A percentile compares a stretch with the other conserved stretches of the same genome.
Conservation (phyloP, 2,888 invertebrate species). For the Actias luna region DNA sequence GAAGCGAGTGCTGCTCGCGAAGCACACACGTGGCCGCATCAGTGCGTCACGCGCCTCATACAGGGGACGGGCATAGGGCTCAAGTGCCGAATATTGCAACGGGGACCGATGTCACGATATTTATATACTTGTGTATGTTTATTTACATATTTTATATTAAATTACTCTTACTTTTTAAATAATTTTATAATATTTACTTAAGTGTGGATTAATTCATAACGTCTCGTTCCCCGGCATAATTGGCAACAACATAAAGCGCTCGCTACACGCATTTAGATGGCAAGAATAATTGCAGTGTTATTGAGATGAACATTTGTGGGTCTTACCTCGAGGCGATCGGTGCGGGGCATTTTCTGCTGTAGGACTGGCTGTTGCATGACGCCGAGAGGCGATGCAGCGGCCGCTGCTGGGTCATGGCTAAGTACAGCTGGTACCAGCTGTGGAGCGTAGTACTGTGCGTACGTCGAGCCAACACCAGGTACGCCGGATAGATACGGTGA, state of each 20-base stretch:
- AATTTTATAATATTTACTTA: not conserved
- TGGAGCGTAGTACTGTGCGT: slow-evolving; percentile 94
- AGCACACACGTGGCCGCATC: slow-evolving; percentile 63
- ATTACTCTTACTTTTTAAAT: not conserved
- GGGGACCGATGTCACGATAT: slow-evolving; percentile 52
- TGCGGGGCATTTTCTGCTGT: slow-evolving; percentile 96
- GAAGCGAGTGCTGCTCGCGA: slow-evolving; percentile 78
- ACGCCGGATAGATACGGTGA: slow-evolving; percentile 96
- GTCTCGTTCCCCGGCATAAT: slow-evolving; percentile 60
- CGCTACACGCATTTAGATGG: slow-evolving; percentile 48
- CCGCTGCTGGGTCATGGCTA: slow-evolving; percentile 92
- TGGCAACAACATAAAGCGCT: slow-evolving; percentile 62
- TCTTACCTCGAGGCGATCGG: slow-evolving; percentile 97
- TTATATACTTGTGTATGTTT: not conserved
- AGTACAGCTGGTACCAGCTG: slow-evolving; percentile 95
- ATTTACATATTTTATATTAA: not conserved
- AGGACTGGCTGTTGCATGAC: slow-evolving; percentile 92
- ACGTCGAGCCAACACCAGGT: slow-evolving; percentile 93
- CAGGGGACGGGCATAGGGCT: slow-evolving; percentile 60
- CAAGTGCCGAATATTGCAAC: slow-evolving; percentile 50
- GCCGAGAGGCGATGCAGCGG: slow-evolving; percentile 90
- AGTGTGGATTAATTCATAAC: not conserved
- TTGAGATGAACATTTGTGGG: slow-evolving; percentile 38
- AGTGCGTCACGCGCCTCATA: slow-evolving; percentile 58
- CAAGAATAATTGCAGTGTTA: slow-evolving; percentile 22